Conservation (phyloP, 1,140 invertebrate genomes). For the Platorchestia sp. region DNA sequence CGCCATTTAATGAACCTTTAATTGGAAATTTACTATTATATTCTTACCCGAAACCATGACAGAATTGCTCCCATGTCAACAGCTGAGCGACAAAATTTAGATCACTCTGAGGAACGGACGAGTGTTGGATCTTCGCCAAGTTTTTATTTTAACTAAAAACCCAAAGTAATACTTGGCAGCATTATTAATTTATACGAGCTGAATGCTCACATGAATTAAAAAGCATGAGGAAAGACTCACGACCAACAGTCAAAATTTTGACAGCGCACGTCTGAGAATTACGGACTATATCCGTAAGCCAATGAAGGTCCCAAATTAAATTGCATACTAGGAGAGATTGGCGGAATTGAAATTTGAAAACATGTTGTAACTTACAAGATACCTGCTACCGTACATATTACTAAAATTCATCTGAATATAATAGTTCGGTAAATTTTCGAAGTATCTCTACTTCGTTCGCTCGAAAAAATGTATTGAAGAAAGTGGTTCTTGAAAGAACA, state of each 20-base stretch:
- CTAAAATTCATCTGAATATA: neutral
- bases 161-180: neutral
- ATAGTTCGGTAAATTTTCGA: neutral
- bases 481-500: no score
- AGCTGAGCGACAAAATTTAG: neutral
- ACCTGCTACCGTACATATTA: neutral
- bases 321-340: neutral
- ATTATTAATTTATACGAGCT: neutral
- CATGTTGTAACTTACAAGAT: neutral
- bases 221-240: neutral
- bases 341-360: neutral
- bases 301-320: neutral
- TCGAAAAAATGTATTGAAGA: neutral
- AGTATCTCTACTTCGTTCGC: neutral
- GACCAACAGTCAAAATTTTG: neutral
- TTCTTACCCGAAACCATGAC: conserved; percentile 46
- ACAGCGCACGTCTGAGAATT: neutral
- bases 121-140: neutral
- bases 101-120: neutral
- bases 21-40: neutral
- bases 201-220: neutral
- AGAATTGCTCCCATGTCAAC: conserved; percentile 41
- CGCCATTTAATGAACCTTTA: no score
- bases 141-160: neutral
- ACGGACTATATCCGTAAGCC: neutral